Evolutionary conservation across 1,140 invertebrate genomes (phyloP).

Genomic region (Cataglyphis hispanica): DNA sequence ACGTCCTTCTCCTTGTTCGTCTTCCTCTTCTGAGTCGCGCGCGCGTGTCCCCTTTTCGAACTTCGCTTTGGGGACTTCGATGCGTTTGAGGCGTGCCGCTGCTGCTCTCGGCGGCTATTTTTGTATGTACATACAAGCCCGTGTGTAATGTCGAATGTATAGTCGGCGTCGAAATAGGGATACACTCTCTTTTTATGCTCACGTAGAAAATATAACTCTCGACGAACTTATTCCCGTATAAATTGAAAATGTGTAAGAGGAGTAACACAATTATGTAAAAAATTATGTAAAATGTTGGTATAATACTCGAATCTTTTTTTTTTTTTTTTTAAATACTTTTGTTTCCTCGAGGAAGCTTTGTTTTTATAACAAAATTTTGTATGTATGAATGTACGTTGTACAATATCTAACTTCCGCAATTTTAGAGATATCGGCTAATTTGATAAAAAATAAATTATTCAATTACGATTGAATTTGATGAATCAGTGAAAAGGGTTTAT

Average conservation of each 20-base stretch:
- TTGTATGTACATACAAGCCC: slow-evolving; percentile 73
- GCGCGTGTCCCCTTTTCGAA: slow-evolving; percentile 24
- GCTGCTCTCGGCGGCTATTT: slow-evolving; percentile 73
- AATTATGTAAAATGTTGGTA: slow-evolving; percentile 25
- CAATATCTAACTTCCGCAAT: too few species aligned
- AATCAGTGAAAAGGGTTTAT: too few species aligned
- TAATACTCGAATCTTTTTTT: background rate
- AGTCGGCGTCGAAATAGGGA: slow-evolving; percentile 17
- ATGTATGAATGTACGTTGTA: too few species aligned
- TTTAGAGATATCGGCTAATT: too few species aligned
- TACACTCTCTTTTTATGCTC: background rate
- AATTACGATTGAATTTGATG: too few species aligned
- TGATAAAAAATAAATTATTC: too few species aligned
- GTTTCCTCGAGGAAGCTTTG: too few species aligned
- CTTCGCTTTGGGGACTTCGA: slow-evolving; percentile 52
- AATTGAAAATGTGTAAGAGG: slow-evolving; percentile 16
- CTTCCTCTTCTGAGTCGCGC: background rate
- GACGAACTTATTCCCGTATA: slow-evolving; percentile 11
- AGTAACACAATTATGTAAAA: slow-evolving; percentile 12
- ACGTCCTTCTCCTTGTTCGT: slow-evolving; percentile 16
- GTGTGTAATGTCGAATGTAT: slow-evolving; percentile 78
- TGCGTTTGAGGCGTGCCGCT: slow-evolving; percentile 67
- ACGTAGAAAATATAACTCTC: background rate
- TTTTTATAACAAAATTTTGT: too few species aligned
- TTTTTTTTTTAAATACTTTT: too few species aligned